Percentiles rank a stretch among this genome's conserved stretches.
phyloP scores from a whole-genome alignment of 37 sponge, comb jelly and placozoan species.

The Halichondria panicea region DNA sequence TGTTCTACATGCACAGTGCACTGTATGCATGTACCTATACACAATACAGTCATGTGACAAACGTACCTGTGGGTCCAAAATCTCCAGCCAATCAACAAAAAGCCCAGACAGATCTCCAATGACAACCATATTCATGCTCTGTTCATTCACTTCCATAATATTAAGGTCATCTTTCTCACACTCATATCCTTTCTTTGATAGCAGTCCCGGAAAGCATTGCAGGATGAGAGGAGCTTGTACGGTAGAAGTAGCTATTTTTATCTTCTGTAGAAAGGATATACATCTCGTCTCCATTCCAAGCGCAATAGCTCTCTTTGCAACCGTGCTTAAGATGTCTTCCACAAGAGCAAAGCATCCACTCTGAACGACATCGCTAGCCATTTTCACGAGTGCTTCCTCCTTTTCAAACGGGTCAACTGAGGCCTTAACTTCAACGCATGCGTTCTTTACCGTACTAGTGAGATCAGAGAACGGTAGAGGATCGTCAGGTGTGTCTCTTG shows the following conservation, averaged over 20 bases:
- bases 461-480: neutral
- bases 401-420: neutral
- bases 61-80: slow-evolving; percentile 67
- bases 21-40: no score
- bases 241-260: neutral
- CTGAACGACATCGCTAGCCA: neutral
- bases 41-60: no score
- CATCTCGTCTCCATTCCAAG: slow-evolving; percentile 25
- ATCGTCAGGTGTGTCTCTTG: neutral
- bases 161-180: neutral
- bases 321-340: slow-evolving; percentile 9
- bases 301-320: slow-evolving; percentile 22
- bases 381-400: slow-evolving; percentile 5
- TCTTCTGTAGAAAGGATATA: slow-evolving; percentile 18
- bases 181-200: neutral
- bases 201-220: slow-evolving; percentile 18
- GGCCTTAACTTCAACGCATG: neutral
- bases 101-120: slow-evolving; percentile 32
- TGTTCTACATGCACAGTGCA: no score
- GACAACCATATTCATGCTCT: neutral
- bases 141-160: neutral
- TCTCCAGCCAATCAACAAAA: slow-evolving; percentile 41
- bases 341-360: neutral
- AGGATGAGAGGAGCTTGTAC: slow-evolving; percentile 6
- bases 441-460: neutral